Conservation (phyloP, 2,888 invertebrate species). For the Drosophila nr. perissopoda region DNA sequence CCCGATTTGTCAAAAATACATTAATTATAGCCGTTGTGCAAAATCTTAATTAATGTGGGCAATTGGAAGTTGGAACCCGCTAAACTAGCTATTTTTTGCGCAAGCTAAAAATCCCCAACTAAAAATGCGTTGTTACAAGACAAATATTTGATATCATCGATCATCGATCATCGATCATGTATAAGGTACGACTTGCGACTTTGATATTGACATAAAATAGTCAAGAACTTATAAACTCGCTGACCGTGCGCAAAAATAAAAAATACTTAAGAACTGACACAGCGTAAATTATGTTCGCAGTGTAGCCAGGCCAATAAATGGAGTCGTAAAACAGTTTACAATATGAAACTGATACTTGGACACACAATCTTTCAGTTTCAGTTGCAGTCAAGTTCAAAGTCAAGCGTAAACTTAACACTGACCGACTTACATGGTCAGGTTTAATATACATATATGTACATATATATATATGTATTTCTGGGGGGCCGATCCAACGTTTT, state of each 20-base stretch:
- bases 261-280: background rate
- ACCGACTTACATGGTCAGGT: conserved; percentile 31
- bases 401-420: conserved; percentile 57
- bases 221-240: conserved; percentile 24
- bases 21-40: background rate
- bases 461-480: background rate
- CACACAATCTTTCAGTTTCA: background rate
- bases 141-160: background rate
- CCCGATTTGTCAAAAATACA: background rate
- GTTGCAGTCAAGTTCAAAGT: conserved; percentile 68
- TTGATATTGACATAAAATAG: conserved; percentile 22
- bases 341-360: background rate
- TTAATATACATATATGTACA: background rate
- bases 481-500: conserved; percentile 4
- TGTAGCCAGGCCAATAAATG: background rate
- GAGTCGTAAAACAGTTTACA: background rate
- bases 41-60: too few species aligned
- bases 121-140: background rate
- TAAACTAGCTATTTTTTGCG: background rate
- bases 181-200: conserved; percentile 7
- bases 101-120: background rate
- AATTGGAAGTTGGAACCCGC: background rate
- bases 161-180: conserved; percentile 2
- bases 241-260: conserved; percentile 20
- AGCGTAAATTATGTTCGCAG: background rate